Evolutionary conservation across 30 jellyfish, hydroid and myxozoan genomes (phyloP).

Genomic region (Nemopilema nomurai): DNA sequence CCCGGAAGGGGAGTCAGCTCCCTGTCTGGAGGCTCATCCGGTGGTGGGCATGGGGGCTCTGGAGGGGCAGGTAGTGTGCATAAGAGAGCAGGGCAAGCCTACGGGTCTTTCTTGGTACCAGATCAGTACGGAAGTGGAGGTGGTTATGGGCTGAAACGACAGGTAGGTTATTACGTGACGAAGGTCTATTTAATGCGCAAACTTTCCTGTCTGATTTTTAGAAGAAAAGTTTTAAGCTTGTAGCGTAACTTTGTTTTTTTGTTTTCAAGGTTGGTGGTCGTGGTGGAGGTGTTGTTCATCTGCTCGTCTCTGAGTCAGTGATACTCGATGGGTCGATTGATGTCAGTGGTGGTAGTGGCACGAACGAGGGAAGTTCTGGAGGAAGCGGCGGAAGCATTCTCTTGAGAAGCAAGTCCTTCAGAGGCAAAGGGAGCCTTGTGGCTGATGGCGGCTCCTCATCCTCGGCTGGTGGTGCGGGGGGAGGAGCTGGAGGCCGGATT

Average conservation of each 20-base stretch:
- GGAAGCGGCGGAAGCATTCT: conserved; percentile 73
- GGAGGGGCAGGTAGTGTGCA: conserved; percentile 63
- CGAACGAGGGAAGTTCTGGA: conserved; percentile 46
- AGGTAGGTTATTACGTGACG: conserved; percentile 23
- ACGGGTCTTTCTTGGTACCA: conserved; percentile 61
- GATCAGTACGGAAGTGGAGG: conserved; percentile 66
- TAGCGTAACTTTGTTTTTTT: not conserved
- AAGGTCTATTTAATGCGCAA: no score
- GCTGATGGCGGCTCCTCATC: conserved; percentile 60
- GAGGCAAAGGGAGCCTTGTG: conserved; percentile 41
- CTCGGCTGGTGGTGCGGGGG: conserved; percentile 24
- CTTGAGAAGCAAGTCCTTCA: conserved; percentile 30
- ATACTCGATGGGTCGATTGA: conserved; percentile 47
- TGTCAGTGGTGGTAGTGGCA: conserved; percentile 56
- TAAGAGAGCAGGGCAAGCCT: conserved; percentile 44
- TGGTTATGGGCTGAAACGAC: conserved; percentile 59
- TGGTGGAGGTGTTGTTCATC: conserved; percentile 54
- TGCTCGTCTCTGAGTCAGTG: conserved; percentile 38
- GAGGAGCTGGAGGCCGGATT: conserved; percentile 68
- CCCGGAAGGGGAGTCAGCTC: conserved; percentile 46
- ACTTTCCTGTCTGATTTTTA: no score
- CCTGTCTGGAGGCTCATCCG: conserved; percentile 39
- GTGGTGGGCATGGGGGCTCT: conserved; percentile 62
- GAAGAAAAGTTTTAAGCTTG: not conserved
- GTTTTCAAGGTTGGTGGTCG: conserved; percentile 45